Conservation (phyloP, 92 coral and sea anemone genomes). For the Porites evermanni region DNA sequence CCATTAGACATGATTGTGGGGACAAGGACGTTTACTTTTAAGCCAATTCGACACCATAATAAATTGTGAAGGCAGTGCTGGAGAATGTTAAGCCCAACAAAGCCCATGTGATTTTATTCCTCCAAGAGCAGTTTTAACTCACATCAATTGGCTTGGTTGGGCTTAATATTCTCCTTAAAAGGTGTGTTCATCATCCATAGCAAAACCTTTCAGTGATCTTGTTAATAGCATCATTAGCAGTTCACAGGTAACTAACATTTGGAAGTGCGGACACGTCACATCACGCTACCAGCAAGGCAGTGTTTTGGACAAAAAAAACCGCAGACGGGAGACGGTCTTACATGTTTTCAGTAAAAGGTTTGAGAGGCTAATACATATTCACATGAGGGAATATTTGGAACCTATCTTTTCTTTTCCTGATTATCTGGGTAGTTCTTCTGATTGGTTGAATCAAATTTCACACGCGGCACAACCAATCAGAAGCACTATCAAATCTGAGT, state of each 20-base stretch:
- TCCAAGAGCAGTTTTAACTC: slow-evolving; percentile 19
- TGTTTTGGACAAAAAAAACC: slow-evolving; percentile 52
- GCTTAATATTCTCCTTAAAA: neutral
- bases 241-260: slow-evolving; percentile 43
- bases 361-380: slow-evolving; percentile 45
- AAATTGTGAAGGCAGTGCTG: neutral
- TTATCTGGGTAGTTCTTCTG: too few relatives aligned
- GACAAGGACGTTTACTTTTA: neutral
- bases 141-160: too few relatives aligned
- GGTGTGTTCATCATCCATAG: slow-evolving; percentile 9
- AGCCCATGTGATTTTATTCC: slow-evolving; percentile 38
- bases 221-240: slow-evolving; percentile 36
- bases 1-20: slow-evolving; percentile 11
- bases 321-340: slow-evolving; percentile 56
- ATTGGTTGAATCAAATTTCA: too few relatives aligned
- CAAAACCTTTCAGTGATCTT: slow-evolving; percentile 51
- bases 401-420: slow-evolving; percentile 3
- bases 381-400: slow-evolving; percentile 49
- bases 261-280: slow-evolving; percentile 67
- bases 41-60: neutral
- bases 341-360: slow-evolving; percentile 53
- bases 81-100: slow-evolving; percentile 7
- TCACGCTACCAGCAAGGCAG: slow-evolving; percentile 58
- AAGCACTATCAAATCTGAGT: too few relatives aligned
- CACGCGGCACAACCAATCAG: too few relatives aligned